Base-by-base conservation (phyloP, 2,888 invertebrate species). In the Acanthosepion pharaonis region DNA sequence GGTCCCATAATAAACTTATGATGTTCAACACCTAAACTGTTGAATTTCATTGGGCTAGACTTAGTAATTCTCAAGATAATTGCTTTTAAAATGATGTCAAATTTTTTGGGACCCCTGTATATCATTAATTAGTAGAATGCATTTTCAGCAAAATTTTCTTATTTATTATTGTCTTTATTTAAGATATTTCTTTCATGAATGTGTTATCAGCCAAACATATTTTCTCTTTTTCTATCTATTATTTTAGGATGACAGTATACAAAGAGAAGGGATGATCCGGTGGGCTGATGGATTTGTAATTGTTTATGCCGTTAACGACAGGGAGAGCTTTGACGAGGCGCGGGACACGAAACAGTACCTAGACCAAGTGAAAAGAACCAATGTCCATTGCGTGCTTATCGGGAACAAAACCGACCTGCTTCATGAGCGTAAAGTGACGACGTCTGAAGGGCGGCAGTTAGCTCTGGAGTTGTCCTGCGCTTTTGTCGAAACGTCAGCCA, bases 271-370 rank as follows among this genome's bases (percentile, higher is more conserved):
- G 49, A 96, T 97, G 94, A 96, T 96, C 53, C 94, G 96, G 53
- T 97, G 97, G 97, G 97, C 96, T 4, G 97, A 97, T 94, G 97
- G 97, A 42, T 97, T 97, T 95, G 95, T 97, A 28, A 95, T 97
- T 11, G 97, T 97, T 51, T 97, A 97, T 95, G 96, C 97, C 94
- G 96, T 97, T 91, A 97, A 96, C 91, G 97, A 97, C 95, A 95
- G 96, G 91, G 95, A 96, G n/a, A 97, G 97, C 95, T 97, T 97
- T 94, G 96, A 97, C 91, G 96, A 96, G 92, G 95, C 96, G 2
- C 94, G 95, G 0, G 94, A 93, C 49, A 95, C 97, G 48, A 97
- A 97, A 95, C 96, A 96, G 93, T 95, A 95, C 94, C 95, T 97
- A 49, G 97, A 97, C 94, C 97, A 97, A 42, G 95, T 96, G 48